Conservation (phyloP, 2,888 invertebrate species). For the Drosophila demipolita region DNA sequence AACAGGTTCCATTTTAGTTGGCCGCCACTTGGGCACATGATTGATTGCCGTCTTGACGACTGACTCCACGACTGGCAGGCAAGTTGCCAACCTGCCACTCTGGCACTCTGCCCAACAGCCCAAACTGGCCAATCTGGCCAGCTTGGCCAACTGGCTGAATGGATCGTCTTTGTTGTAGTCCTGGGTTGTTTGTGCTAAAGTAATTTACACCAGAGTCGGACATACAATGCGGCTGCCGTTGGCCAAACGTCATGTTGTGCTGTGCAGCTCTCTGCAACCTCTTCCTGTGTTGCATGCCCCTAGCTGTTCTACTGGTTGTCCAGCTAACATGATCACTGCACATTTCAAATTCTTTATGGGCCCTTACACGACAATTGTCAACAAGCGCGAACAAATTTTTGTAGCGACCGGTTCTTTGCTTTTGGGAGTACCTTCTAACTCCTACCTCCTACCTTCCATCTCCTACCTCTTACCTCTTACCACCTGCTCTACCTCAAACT, state of each 20-base stretch:
- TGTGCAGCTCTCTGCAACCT: constrained; percentile 36
- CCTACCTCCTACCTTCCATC: neutral
- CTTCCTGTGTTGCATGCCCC: neutral
- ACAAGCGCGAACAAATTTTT: constrained; percentile 77
- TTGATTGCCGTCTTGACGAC: constrained; percentile 82
- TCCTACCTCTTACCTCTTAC: neutral
- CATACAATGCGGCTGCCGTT: constrained; percentile 61
- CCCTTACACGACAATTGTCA: constrained; percentile 78
- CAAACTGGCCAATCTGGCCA: constrained; percentile 24
- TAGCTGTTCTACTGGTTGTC: constrained; percentile 13
- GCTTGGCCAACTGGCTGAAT: constrained; percentile 48
- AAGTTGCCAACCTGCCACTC: constrained; percentile 33
- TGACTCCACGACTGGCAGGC: constrained; percentile 61
- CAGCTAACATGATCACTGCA: constrained; percentile 63
- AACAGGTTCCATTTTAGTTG: constrained; percentile 76
- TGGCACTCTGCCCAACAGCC: constrained; percentile 31
- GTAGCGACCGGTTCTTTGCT: constrained; percentile 63
- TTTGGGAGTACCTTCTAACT: constrained; percentile 5
- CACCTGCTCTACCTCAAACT: neutral
- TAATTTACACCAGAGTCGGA: constrained; percentile 59
- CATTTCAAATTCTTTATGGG: constrained; percentile 72
- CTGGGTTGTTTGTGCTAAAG: constrained; percentile 46
- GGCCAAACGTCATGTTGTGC: constrained; percentile 59
- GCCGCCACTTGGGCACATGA: constrained; percentile 71
- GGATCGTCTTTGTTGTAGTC: constrained; percentile 46